A percentile compares a stretch with the other conserved stretches of the same genome.
These are phyloP conservation scores for Caerostris darwini DNA, from an alignment of 1,140 invertebrate species.

Conservation along the genomic window DNA sequence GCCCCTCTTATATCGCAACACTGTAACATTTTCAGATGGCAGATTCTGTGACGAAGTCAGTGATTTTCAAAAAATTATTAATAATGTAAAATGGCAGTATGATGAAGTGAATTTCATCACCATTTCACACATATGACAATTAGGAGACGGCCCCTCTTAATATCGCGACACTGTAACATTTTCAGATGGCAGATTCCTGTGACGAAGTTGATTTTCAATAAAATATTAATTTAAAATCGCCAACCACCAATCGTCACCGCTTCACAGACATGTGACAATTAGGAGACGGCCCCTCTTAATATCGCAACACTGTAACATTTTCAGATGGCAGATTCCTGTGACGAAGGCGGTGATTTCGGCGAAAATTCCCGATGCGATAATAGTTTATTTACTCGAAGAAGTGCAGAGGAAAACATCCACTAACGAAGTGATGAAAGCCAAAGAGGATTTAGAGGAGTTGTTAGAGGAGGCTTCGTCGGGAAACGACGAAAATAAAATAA, in stretches of 20 bases:
- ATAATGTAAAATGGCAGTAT: too few species aligned
- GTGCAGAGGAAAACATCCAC: constrained; percentile 41
- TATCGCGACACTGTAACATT: constrained; percentile 23
- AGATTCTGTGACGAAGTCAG: neutral
- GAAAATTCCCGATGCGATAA: constrained; percentile 61
- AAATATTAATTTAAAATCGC: too few species aligned
- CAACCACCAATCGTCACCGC: too few species aligned
- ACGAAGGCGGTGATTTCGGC: neutral
- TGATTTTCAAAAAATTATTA: too few species aligned
- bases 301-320: constrained; percentile 47
- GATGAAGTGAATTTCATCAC: too few species aligned
- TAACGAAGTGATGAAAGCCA: constrained; percentile 67
- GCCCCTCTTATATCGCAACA: neutral
- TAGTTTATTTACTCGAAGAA: constrained; percentile 64
- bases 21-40: constrained; percentile 1
- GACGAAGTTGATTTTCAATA: neutral
- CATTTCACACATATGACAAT: too few species aligned
- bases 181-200: neutral
- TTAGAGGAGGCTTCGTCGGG: neutral
- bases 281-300: neutral
- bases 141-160: neutral
- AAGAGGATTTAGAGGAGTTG: constrained; percentile 6
- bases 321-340: constrained; percentile 25
- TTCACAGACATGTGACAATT: neutral
- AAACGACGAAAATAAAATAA: neutral